Percentiles rank a stretch among this genome's conserved stretches.
These are phyloP conservation scores for Chlamydotis undulata DNA, from an alignment of 2,113 vertebrate genomes.

Conservation along the genomic window DNA sequence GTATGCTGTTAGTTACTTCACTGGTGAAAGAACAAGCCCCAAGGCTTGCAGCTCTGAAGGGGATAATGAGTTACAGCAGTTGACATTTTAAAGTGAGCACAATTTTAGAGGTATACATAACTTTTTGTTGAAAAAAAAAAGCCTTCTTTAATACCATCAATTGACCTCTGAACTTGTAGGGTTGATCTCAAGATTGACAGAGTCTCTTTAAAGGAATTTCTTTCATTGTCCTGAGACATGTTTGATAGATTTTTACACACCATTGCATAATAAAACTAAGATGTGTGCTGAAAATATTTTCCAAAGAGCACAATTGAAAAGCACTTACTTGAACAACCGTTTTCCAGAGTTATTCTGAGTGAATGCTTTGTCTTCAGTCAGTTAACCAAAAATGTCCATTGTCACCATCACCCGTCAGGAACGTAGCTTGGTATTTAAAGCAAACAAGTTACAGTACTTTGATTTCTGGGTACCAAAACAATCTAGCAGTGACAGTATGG, in stretches of 20 bases:
- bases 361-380: neutral
- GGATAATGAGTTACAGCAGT: conserved; percentile 39
- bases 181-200: neutral
- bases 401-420: neutral
- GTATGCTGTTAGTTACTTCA: neutral
- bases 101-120: neutral
- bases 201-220: neutral
- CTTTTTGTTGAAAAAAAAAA: neutral
- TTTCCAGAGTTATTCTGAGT: neutral
- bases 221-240: neutral
- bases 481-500: rapidly evolving
- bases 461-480: neutral
- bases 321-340: neutral
- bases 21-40: conserved; percentile 16
- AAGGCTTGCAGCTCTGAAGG: neutral
- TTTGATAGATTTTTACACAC: neutral
- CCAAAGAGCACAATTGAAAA: neutral
- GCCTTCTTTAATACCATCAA: neutral
- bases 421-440: neutral
- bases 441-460: neutral
- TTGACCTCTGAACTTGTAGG: neutral
- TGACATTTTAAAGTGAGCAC: conserved; percentile 26
- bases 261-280: neutral
- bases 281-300: neutral
- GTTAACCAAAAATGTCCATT: neutral